These are phyloP conservation scores for Xerus inauris DNA, from an alignment of 2,113 vertebrate species.

Conservation along the genomic window DNA sequence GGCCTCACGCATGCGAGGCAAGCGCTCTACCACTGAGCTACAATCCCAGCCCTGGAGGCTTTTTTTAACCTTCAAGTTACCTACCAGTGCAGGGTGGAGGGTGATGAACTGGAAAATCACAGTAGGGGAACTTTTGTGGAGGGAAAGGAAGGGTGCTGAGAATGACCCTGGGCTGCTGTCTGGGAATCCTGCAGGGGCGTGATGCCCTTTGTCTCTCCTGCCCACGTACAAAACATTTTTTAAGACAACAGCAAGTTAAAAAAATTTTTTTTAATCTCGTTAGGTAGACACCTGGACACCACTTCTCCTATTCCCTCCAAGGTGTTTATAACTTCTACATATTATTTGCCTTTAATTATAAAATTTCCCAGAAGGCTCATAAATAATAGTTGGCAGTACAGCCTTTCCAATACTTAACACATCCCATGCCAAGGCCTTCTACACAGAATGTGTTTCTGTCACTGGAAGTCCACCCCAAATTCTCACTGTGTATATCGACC, in stretches of 20 bases:
- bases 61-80: background rate
- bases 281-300: background rate
- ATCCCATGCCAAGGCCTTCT: constrained; percentile 46
- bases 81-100: background rate
- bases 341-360: constrained; percentile 36
- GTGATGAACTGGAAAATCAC: background rate
- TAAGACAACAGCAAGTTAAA: constrained; percentile 33
- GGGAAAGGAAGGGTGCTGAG: background rate
- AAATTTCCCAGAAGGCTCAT: background rate
- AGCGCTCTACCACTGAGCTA: too few species aligned
- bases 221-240: constrained; percentile 29
- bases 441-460: background rate
- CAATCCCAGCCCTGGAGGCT: too few species aligned
- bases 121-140: too few species aligned
- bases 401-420: background rate
- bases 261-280: constrained; percentile 39
- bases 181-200: background rate
- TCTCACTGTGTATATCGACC: background rate
- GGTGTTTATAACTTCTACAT: background rate
- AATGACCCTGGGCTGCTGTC: background rate
- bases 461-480: background rate
- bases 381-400: background rate
- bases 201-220: background rate
- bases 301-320: background rate
- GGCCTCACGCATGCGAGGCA: too few species aligned